These are phyloP conservation scores for Drymonia ruficornis DNA, from an alignment of 2,888 invertebrate species.

Conservation along the genomic window DNA sequence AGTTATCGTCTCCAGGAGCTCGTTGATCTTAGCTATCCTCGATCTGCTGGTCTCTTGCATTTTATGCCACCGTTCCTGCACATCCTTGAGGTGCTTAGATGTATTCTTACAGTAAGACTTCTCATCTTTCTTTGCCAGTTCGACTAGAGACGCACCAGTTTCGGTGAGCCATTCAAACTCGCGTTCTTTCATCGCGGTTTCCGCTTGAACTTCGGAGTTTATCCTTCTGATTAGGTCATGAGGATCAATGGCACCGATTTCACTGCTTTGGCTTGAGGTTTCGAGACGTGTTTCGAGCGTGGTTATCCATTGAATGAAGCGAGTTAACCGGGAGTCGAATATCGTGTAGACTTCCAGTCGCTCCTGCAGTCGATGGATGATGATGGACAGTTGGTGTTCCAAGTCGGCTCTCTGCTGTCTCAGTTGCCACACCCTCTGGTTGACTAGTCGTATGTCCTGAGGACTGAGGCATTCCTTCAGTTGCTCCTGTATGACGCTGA, in stretches of 20 bases:
- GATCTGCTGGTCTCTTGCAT: conserved; percentile 87
- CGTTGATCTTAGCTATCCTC: conserved; percentile 89
- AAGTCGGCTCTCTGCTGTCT: conserved; percentile 92
- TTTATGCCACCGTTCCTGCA: conserved; percentile 89
- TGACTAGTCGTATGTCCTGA: conserved; percentile 91
- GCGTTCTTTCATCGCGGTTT: conserved; percentile 89
- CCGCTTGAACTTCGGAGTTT: conserved; percentile 90
- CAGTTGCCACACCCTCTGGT: conserved; percentile 91
- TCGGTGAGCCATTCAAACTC: conserved; percentile 91
- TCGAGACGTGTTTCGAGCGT: conserved; percentile 88
- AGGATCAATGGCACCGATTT: conserved; percentile 86
- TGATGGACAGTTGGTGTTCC: conserved; percentile 90
- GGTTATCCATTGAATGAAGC: conserved; percentile 89
- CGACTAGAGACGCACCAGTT: conserved; percentile 87
- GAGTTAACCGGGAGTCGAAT: conserved; percentile 87
- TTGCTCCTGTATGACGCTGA: conserved; percentile 91
- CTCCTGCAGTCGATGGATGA: conserved; percentile 90
- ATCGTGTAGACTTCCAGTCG: conserved; percentile 88
- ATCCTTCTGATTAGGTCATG: conserved; percentile 89
- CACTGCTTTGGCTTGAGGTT: conserved; percentile 79
- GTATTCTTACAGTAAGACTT: conserved; percentile 78
- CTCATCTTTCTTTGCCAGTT: conserved; percentile 87
- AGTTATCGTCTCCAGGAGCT: conserved; percentile 88
- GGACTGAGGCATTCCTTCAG: conserved; percentile 94
- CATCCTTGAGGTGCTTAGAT: conserved; percentile 84